phyloP scores from a whole-genome alignment of 2,113 vertebrate genomes.

The Microtus montanus region DNA sequence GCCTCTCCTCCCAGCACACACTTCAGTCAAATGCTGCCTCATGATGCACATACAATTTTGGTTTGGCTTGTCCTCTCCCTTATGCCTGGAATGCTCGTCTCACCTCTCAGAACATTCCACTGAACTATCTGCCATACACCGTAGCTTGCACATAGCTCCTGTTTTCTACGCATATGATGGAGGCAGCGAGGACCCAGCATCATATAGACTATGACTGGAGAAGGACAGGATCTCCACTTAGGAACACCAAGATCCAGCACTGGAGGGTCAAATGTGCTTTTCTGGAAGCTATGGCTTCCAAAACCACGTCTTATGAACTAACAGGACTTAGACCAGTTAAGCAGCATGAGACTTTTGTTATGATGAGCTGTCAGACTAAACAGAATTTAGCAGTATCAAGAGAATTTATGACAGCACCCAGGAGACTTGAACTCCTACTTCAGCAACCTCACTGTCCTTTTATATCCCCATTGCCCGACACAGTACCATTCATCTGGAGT shows the following conservation, averaged over 20 bases:
- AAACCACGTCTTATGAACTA: not conserved
- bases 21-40: not conserved
- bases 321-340: slow-evolving; percentile 18
- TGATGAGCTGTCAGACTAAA: not conserved
- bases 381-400: slow-evolving; percentile 11
- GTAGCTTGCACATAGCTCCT: not conserved
- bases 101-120: not conserved
- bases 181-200: not conserved
- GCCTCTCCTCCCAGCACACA: not conserved
- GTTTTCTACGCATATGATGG: not conserved
- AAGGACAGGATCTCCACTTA: not conserved
- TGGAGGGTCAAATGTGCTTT: not conserved
- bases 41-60: not conserved
- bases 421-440: not conserved
- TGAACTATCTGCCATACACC: too few species aligned
- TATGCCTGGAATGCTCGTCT: not conserved
- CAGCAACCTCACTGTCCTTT: not conserved
- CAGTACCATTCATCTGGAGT: not conserved
- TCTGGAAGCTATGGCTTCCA: not conserved
- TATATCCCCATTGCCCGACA: not conserved
- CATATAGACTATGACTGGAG: not conserved
- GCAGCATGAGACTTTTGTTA: not conserved
- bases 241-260: not conserved
- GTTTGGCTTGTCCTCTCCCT: not conserved
- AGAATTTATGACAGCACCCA: not conserved